These are phyloP conservation scores for Varanus komodoensis DNA, from an alignment of 2,113 vertebrate genomes.

Conservation along the genomic window DNA sequence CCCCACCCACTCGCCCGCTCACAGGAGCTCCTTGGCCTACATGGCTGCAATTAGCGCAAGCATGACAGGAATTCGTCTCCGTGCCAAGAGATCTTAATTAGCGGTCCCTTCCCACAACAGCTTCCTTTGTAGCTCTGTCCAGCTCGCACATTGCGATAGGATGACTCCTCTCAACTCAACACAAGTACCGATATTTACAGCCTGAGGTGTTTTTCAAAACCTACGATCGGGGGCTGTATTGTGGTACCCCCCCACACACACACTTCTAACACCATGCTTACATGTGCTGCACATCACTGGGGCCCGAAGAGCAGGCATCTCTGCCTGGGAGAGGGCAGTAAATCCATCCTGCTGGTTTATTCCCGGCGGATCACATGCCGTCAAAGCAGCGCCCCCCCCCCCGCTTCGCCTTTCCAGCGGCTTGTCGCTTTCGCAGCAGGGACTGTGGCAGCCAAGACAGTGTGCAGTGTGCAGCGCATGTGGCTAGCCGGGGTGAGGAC, in stretches of 20 bases:
- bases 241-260: no score
- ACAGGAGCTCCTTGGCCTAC: not conserved
- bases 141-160: fast-evolving
- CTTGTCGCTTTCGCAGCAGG: not conserved
- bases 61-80: not conserved
- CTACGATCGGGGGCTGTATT: not conserved
- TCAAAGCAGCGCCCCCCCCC: not conserved
- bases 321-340: no score
- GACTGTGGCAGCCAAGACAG: not conserved
- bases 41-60: not conserved
- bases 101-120: not conserved
- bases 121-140: not conserved
- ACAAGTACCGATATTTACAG: not conserved
- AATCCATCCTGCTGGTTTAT: not conserved
- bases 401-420: not conserved
- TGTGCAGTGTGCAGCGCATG: not conserved
- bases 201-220: not conserved
- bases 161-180: not conserved
- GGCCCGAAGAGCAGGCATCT: not conserved
- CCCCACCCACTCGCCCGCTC: not conserved
- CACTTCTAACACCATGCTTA: not conserved
- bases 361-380: not conserved
- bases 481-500: not conserved
- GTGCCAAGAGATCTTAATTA: not conserved
- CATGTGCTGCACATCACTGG: not conserved